A percentile compares a stretch with the other conserved stretches of the same genome.
These are phyloP conservation scores for Ellobium chinense DNA, from an alignment of 2,888 invertebrate species.

Conservation along the genomic window DNA sequence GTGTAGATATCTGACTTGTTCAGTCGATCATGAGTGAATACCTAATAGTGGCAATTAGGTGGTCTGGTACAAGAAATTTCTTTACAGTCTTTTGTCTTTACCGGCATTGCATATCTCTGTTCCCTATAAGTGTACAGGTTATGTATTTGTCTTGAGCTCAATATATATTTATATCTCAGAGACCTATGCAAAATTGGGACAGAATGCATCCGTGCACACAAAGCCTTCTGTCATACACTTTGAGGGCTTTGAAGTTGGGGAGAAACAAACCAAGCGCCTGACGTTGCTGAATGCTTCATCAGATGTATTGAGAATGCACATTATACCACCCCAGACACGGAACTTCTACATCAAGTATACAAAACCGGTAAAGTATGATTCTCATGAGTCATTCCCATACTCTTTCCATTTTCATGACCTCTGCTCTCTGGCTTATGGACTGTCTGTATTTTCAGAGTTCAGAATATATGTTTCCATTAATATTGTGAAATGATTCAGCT, in stretches of 20 bases:
- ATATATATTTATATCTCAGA: too few species aligned
- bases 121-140: not conserved
- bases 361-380: constrained; percentile 68
- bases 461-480: not conserved
- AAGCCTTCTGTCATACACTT: constrained; percentile 76
- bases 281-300: constrained; percentile 76
- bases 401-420: not conserved
- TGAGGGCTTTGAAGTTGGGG: constrained; percentile 75
- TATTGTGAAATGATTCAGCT: not conserved
- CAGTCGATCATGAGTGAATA: too few species aligned
- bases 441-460: not conserved
- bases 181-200: constrained; percentile 74
- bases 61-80: too few species aligned
- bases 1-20: too few species aligned
- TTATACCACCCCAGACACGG: constrained; percentile 78
- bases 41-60: too few species aligned
- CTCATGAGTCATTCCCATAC: not conserved
- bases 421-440: not conserved
- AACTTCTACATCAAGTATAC: constrained; percentile 77
- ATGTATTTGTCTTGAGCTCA: too few species aligned
- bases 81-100: too few species aligned
- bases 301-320: constrained; percentile 76
- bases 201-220: constrained; percentile 74
- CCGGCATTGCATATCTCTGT: not conserved
- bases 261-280: constrained; percentile 65